Evolutionary conservation across 2,113 vertebrate species (phyloP).

Genomic region (Thymallus thymallus): DNA sequence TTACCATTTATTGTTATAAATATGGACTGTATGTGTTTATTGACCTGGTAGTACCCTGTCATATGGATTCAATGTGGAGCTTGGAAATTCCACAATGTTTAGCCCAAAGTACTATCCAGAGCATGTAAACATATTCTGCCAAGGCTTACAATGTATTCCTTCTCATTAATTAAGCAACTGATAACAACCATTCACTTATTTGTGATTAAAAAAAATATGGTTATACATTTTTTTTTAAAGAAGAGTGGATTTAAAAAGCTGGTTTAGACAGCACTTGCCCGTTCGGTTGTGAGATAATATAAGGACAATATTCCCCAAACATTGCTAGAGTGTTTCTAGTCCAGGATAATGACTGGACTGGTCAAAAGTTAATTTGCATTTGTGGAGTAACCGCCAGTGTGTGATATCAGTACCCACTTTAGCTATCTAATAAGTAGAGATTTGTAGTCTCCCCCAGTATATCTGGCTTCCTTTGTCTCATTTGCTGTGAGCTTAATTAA

Average conservation of each 20-base stretch:
- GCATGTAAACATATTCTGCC: too few species aligned
- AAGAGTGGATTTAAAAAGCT: background rate
- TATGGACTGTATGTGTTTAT: background rate
- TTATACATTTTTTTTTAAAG: too few species aligned
- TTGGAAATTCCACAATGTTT: too few species aligned
- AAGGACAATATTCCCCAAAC: background rate
- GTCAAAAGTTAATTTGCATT: conserved; percentile 3
- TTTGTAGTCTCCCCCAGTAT: conserved; percentile 17
- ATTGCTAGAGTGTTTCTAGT: background rate
- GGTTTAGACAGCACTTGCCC: background rate
- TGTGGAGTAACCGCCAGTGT: conserved; percentile 14
- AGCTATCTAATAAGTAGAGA: conserved; percentile 35
- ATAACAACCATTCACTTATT: too few species aligned
- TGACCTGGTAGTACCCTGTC: too few species aligned
- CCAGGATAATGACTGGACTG: background rate
- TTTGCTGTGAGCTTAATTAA: conserved; percentile 36
- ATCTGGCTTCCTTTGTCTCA: conserved; percentile 29
- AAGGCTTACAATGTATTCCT: too few species aligned
- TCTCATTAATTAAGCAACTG: too few species aligned
- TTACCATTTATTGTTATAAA: background rate
- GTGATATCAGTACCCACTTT: conserved; percentile 36
- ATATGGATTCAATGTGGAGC: too few species aligned
- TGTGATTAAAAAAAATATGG: too few species aligned
- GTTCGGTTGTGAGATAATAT: background rate
- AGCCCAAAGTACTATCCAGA: too few species aligned